Conservation (phyloP, 2,888 invertebrate species). For the Clivina fossor region DNA sequence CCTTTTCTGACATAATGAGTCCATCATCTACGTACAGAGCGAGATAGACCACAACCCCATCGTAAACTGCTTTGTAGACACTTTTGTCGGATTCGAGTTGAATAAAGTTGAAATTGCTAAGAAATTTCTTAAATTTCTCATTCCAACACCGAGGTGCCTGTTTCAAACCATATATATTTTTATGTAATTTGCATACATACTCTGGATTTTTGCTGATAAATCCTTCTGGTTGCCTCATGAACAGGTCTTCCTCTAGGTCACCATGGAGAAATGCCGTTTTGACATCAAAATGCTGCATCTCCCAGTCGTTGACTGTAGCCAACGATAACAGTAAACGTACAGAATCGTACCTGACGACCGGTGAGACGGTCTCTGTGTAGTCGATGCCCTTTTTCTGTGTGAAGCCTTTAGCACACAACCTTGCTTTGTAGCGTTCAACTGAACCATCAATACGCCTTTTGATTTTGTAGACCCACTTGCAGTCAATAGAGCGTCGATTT, state of each 20-base stretch:
- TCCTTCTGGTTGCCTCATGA: constrained; percentile 25
- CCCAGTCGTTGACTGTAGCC: constrained; percentile 17
- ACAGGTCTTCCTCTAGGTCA: constrained; percentile 23
- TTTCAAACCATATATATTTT: constrained; percentile 37
- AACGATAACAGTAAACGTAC: constrained; percentile 38
- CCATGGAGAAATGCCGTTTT: constrained; percentile 26
- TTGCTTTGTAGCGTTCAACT: constrained; percentile 38
- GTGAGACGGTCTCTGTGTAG: constrained; percentile 41
- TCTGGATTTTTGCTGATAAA: constrained; percentile 21
- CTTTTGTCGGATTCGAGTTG: constrained; percentile 21
- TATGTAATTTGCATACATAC: constrained; percentile 29
- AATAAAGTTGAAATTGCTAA: constrained; percentile 13
- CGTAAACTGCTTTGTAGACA: constrained; percentile 6
- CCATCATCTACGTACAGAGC: constrained; percentile 23
- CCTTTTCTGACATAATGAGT: constrained; percentile 11
- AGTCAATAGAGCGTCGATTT: constrained; percentile 31
- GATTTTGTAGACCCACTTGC: constrained; percentile 37
- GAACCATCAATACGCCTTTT: constrained; percentile 33
- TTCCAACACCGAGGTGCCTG: constrained; percentile 25
- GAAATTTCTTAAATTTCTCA: not conserved
- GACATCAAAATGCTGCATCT: constrained; percentile 29
- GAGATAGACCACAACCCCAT: constrained; percentile 1
- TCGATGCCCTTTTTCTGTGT: constrained; percentile 38
- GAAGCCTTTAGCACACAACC: constrained; percentile 38
- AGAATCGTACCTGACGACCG: constrained; percentile 40